A percentile compares a stretch with the other conserved stretches of the same genome.
These are phyloP conservation scores for Theristicus caerulescens DNA, from an alignment of 2,113 vertebrate species.

Conservation along the genomic window DNA sequence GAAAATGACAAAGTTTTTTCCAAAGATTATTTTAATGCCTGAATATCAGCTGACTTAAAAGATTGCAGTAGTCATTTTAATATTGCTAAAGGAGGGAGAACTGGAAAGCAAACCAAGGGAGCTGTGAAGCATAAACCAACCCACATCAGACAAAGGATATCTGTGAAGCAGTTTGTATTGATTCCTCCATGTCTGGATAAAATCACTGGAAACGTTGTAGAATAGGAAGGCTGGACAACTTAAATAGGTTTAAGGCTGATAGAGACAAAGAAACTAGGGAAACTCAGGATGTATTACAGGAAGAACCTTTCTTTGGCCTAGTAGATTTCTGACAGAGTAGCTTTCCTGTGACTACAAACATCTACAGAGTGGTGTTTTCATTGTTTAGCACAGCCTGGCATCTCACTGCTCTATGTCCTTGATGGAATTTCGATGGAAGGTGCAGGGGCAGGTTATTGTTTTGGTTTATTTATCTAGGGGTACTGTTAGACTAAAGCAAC, in stretches of 20 bases:
- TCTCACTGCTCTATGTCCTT: neutral
- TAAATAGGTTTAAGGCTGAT: neutral
- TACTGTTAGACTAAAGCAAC: neutral
- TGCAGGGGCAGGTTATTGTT: neutral
- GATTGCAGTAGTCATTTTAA: neutral
- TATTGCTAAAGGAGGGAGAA: neutral
- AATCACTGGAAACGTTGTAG: neutral
- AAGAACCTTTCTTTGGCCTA: neutral
- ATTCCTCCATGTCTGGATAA: neutral
- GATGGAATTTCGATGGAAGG: neutral
- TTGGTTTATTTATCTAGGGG: neutral
- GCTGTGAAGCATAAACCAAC: neutral
- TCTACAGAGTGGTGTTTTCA: neutral
- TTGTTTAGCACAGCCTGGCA: neutral
- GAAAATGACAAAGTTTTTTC: neutral
- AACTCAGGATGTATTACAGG: neutral
- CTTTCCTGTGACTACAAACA: neutral
- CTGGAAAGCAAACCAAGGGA: neutral
- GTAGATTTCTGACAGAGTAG: neutral
- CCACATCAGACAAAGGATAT: neutral
- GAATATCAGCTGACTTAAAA: neutral
- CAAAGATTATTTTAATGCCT: neutral
- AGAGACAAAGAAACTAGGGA: neutral
- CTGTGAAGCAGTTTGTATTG: neutral
- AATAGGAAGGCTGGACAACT: neutral